phyloP scores from a whole-genome alignment of 2,888 invertebrate species.

The Chalcosyrphus nemorum region DNA sequence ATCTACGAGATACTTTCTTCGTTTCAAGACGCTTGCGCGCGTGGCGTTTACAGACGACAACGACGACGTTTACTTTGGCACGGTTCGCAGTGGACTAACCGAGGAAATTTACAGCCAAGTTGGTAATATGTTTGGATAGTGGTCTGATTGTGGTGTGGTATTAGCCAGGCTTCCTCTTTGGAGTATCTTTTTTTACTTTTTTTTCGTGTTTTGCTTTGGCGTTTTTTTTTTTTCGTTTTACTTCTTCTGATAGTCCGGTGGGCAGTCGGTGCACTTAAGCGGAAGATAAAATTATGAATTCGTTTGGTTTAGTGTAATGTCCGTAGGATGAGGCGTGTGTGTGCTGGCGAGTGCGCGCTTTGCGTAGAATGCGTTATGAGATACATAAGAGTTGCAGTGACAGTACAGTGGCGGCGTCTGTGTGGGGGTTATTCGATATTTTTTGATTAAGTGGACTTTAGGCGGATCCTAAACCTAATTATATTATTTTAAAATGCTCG shows the following conservation, averaged over 20 bases:
- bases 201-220: neutral
- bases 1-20: constrained; percentile 51
- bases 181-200: neutral
- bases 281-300: constrained; percentile 60
- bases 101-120: constrained; percentile 53
- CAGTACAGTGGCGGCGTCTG: constrained; percentile 21
- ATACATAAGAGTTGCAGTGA: constrained; percentile 37
- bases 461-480: too few species aligned
- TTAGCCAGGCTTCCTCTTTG: constrained; percentile 40
- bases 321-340: constrained; percentile 39
- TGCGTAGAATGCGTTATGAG: constrained; percentile 48
- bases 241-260: constrained; percentile 21
- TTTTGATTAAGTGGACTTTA: too few species aligned
- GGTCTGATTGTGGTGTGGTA: neutral
- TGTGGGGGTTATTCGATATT: too few species aligned
- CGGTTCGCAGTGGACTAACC: constrained; percentile 69
- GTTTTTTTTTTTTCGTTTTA: neutral
- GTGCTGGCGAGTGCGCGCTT: too few species aligned
- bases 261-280: constrained; percentile 50
- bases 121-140: constrained; percentile 57
- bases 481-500: too few species aligned
- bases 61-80: constrained; percentile 55
- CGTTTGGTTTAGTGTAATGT: constrained; percentile 23
- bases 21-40: constrained; percentile 47
- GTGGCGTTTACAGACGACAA: neutral